Percentiles rank a stretch among this genome's conserved stretches.
Conservation (phyloP, 2,113 vertebrate species). For the Scytalopus superciliaris region DNA sequence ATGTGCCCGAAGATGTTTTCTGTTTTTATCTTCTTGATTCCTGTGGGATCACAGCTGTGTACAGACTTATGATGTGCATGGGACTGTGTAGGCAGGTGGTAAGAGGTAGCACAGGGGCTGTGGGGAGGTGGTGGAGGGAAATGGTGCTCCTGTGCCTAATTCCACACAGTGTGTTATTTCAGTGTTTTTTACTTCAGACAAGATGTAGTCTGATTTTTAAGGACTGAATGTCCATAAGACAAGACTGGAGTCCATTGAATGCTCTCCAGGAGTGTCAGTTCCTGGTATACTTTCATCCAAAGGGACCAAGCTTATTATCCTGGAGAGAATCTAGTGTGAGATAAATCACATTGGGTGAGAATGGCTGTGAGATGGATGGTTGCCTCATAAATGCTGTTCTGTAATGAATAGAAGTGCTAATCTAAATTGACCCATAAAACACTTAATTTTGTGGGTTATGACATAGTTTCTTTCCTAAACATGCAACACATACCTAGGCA, state of each 20-base stretch:
- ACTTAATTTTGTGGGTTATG: background rate
- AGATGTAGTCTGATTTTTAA: background rate
- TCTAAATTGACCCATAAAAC: background rate
- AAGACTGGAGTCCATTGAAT: fast-evolving
- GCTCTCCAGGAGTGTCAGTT: background rate
- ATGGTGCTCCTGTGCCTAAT: fast-evolving
- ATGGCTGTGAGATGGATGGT: background rate
- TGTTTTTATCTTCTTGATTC: background rate
- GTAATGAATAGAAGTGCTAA: background rate
- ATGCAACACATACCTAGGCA: background rate
- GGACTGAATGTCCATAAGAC: fast-evolving
- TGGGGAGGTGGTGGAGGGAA: background rate
- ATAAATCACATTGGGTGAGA: fast-evolving
- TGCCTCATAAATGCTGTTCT: background rate
- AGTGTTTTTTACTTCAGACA: background rate
- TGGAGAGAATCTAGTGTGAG: background rate
- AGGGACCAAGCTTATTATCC: fast-evolving
- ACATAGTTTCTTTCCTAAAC: fast-evolving
- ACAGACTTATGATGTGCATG: fast-evolving
- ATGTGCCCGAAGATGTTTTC: background rate
- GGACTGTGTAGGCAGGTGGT: background rate
- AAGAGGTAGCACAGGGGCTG: background rate
- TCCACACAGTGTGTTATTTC: fast-evolving
- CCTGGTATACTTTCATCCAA: background rate
- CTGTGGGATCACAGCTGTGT: background rate